These are phyloP conservation scores for Cantharis flavilabris DNA, from an alignment of 2,888 invertebrate genomes.

Conservation along the genomic window DNA sequence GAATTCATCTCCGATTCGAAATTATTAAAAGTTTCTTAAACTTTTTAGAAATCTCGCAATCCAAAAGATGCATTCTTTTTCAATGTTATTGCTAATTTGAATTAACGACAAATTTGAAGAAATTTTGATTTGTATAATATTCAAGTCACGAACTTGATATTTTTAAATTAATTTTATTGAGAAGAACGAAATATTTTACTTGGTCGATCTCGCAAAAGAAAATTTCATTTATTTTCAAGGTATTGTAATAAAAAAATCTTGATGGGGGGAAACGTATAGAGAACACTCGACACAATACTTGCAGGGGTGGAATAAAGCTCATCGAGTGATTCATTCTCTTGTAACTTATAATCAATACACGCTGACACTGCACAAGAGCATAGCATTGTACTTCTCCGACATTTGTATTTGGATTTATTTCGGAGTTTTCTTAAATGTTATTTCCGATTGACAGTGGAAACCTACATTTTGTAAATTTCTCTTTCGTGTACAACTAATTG, in stretches of 20 bases:
- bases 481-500: neutral
- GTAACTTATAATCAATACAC: constrained; percentile 23
- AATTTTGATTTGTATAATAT: too few relatives aligned
- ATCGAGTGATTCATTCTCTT: constrained; percentile 27
- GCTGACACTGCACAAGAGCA: constrained; percentile 26
- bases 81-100: neutral
- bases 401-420: neutral
- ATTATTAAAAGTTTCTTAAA: neutral
- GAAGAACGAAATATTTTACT: neutral
- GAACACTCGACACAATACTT: constrained; percentile 18
- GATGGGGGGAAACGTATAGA: constrained; percentile 16
- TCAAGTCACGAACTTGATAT: too few relatives aligned
- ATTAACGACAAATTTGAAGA: too few relatives aligned
- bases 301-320: constrained; percentile 23
- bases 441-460: neutral
- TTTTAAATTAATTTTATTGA: neutral
- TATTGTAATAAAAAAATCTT: constrained; percentile 7
- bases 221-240: neutral
- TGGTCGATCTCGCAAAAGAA: neutral
- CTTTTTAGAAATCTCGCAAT: neutral
- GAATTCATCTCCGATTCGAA: neutral
- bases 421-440: neutral
- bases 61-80: neutral
- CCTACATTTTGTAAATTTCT: neutral
- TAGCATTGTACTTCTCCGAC: neutral